Percentiles rank a stretch among this genome's conserved stretches.
Conservation (phyloP, 2,113 vertebrate genomes). For the Brachirus orientalis region DNA sequence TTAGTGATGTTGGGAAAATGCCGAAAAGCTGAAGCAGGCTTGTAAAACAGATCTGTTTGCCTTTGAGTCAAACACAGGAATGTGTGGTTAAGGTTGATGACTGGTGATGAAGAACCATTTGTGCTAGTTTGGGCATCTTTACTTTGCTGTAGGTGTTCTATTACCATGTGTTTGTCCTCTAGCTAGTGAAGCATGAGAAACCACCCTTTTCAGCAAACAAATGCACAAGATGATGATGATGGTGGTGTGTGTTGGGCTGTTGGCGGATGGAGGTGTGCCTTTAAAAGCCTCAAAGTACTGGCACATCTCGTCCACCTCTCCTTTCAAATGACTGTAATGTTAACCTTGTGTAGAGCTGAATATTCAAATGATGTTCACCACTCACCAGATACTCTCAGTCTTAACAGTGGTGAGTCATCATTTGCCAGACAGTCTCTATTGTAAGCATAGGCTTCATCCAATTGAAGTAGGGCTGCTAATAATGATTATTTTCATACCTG, state of each 20-base stretch:
- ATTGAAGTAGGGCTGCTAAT: not conserved
- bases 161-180: conserved; percentile 38
- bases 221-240: conserved; percentile 7
- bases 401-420: conserved; percentile 36
- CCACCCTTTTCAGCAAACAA: conserved; percentile 23
- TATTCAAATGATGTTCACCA: too few species aligned
- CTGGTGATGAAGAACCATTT: conserved; percentile 13
- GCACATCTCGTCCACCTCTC: not conserved
- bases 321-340: not conserved
- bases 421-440: conserved; percentile 12
- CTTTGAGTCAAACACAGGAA: conserved; percentile 31
- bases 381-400: conserved; percentile 4
- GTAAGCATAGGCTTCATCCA: not conserved
- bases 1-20: conserved; percentile 20
- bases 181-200: conserved; percentile 53
- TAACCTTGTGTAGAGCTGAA: conserved; percentile 32
- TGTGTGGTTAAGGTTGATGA: conserved; percentile 9
- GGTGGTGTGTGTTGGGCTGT: conserved; percentile 1
- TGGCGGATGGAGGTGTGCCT: not conserved
- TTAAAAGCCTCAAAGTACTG: conserved; percentile 17
- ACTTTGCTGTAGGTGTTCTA: conserved; percentile 3
- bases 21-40: conserved; percentile 47
- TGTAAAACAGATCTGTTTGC: conserved; percentile 31
- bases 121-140: not conserved
- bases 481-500: too few species aligned